A percentile compares a stretch with the other conserved stretches of the same genome.
Conservation (phyloP, 2,888 invertebrate genomes). For the Leistus spinibarbis region DNA sequence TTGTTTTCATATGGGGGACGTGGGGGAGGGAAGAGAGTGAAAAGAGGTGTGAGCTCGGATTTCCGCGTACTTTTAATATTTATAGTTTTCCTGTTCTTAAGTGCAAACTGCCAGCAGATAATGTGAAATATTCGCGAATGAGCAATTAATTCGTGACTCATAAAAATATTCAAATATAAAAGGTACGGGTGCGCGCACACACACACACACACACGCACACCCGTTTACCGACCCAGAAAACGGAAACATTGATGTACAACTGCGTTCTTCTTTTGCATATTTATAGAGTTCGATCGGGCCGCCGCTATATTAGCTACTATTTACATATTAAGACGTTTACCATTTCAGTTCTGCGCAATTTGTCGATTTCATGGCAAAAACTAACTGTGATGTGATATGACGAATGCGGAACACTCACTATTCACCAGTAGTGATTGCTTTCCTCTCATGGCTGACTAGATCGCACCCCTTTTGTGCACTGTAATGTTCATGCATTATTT, state of each 20-base stretch:
- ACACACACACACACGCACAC: neutral
- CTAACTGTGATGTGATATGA: neutral
- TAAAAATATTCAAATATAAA: conserved; percentile 41
- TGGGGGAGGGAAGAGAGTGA: too few relatives aligned
- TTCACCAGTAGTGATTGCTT: conserved; percentile 22
- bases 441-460: conserved; percentile 21
- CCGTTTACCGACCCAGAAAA: neutral
- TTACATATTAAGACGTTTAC: conserved; percentile 5
- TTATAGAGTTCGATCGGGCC: neutral
- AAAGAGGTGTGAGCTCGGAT: neutral
- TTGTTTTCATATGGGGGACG: neutral
- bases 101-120: conserved; percentile 7
- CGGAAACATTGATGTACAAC: conserved; percentile 3
- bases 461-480: conserved; percentile 18
- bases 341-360: conserved; percentile 6
- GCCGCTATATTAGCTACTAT: neutral
- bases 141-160: conserved; percentile 42
- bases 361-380: conserved; percentile 7
- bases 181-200: neutral
- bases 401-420: neutral
- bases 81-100: conserved; percentile 39
- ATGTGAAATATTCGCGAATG: conserved; percentile 36
- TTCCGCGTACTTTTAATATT: conserved; percentile 36
- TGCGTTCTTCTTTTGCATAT: conserved; percentile 5
- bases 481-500: conserved; percentile 39